A percentile compares a stretch with the other conserved stretches of the same genome.
Evolutionary conservation across 2,797 vertebrate species (phyloP).

Genomic region (Notoglanidium macrostoma): DNA sequence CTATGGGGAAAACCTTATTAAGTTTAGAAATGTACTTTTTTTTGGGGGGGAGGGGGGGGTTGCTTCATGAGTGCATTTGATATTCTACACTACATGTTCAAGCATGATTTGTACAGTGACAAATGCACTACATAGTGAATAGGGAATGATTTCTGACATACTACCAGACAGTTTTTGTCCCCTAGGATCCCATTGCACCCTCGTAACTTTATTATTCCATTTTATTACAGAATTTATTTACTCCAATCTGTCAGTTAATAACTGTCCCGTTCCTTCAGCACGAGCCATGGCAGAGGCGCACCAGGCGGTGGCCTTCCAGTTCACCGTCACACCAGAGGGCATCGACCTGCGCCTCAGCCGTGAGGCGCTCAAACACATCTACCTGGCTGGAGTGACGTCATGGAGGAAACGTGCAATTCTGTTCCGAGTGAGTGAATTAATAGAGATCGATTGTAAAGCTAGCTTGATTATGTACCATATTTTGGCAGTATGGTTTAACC

Average conservation of each 20-base stretch:
- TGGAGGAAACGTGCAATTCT: constrained; percentile 89
- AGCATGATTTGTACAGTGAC: neutral
- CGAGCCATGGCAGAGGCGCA: constrained; percentile 91
- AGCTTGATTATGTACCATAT: neutral
- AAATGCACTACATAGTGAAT: neutral
- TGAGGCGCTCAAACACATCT: constrained; percentile 88
- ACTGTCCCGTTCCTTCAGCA: neutral
- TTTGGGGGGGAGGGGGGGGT: too few species aligned
- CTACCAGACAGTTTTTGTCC: neutral
- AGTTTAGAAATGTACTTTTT: neutral
- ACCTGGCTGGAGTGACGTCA: constrained; percentile 82
- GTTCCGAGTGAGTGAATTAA: constrained; percentile 77
- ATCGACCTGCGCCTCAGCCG: constrained; percentile 85
- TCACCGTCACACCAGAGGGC: constrained; percentile 91
- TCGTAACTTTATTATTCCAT: neutral
- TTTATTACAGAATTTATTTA: too few species aligned
- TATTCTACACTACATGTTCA: neutral
- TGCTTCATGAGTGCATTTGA: neutral
- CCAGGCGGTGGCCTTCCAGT: constrained; percentile 96
- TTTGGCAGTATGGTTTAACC: neutral
- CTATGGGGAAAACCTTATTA: neutral
- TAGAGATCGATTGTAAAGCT: neutral
- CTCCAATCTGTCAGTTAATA: neutral
- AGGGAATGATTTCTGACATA: neutral
- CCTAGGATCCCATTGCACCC: neutral